Evolutionary conservation across 2,888 invertebrate genomes (phyloP), one percentile per base, ranked within the genome.

Genomic region (Theodoxus fluviatilis): DNA sequence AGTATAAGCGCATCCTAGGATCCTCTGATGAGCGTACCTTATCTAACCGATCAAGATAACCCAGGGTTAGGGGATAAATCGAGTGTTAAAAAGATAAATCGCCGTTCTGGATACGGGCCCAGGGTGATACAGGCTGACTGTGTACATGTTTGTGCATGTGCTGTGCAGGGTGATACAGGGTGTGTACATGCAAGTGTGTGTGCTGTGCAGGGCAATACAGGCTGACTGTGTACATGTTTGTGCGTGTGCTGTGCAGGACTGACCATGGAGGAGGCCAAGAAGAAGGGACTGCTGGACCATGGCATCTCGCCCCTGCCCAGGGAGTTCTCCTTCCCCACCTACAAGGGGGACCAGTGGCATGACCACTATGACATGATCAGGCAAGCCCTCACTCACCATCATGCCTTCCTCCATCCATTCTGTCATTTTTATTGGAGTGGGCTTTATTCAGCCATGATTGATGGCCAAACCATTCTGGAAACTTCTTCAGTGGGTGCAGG

Each of bases 361-460:
- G 86, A 87, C 69, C 71, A 78, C 25, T 87, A 87, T 77, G 87
- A 87, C 68, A 77, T 83, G 69, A 86, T 86, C 66, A 82, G 81
- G 83, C 84, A 73, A 22, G 73, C 52, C n/a, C 57, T 31, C 57
- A 57, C 57, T 31, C 57, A 57, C 57, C 28, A 28, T 31, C 57
- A 57, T 33, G 33, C 57, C 28, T 33, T 31, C 28, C 28, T 33
- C 28, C 57, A 57, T 33, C 28, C 28, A 57, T 7, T 31, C 15
- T 12, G 9, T 43, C 43, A 43, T 7, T 43, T 43, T 43, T 7
- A 12, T 7, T 7, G 43, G 15, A 15, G 15, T 43, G 43, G 43
- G 15, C 40, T 33, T 40, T 25, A 3, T 63, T 35, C 2, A 3
- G 6, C 25, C n/a, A 43, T 66, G 25, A 43, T 43, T 25, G 28